These are phyloP conservation scores for Rotaria sp. DNA, from an alignment of 2,888 invertebrate genomes.

Conservation along the genomic window DNA sequence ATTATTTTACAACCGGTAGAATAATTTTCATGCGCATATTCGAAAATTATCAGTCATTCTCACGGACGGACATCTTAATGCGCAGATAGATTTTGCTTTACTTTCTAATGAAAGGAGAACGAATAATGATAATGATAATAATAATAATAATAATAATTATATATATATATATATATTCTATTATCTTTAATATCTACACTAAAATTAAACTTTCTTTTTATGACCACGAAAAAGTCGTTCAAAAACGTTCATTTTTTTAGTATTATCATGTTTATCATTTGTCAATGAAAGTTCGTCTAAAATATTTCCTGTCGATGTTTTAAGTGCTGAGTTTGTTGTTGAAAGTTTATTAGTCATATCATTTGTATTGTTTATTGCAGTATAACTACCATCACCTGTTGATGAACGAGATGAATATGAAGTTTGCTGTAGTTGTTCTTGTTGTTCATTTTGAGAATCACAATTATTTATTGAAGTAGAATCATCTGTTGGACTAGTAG, in stretches of 20 bases:
- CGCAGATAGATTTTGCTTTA: neutral
- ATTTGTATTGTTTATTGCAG: neutral
- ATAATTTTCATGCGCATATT: conserved; percentile 1
- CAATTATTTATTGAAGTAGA: neutral
- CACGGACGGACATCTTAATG: neutral
- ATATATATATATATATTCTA: neutral
- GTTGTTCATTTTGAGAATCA: neutral
- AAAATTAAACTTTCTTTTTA: conserved; percentile 16
- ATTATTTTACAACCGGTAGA: conserved; percentile 10
- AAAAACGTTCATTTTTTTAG: conserved; percentile 16
- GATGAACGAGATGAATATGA: neutral
- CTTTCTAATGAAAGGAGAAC: neutral
- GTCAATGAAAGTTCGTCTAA: neutral
- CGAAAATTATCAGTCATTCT: conserved; percentile 7
- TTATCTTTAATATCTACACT: neutral
- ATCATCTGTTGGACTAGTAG: neutral
- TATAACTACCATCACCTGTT: neutral
- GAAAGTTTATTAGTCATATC: neutral
- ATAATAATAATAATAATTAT: neutral
- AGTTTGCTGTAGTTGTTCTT: neutral
- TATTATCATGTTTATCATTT: neutral
- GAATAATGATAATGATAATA: neutral
- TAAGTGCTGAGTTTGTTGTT: neutral
- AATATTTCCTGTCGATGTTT: neutral
- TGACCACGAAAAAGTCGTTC: conserved; percentile 3